phyloP scores from a whole-genome alignment of 2,888 invertebrate genomes.

The Andrena marginata region DNA sequence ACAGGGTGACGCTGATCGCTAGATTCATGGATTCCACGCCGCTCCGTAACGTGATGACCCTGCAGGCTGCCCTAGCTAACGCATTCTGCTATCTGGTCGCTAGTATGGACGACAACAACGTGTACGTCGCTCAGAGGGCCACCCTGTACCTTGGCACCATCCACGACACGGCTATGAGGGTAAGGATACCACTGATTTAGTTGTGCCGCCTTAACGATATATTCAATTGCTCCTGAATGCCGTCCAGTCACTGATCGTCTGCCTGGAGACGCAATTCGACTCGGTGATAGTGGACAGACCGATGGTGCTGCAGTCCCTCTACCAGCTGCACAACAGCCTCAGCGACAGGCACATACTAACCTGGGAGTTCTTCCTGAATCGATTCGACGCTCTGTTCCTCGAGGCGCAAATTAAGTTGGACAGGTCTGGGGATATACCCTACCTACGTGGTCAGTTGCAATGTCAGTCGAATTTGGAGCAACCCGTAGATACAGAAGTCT shows the following conservation, averaged over 20 bases:
- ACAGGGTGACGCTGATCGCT: constrained; percentile 96
- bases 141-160: constrained; percentile 97
- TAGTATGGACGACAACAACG: constrained; percentile 97
- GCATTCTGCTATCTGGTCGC: constrained; percentile 98
- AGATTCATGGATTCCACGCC: constrained; percentile 97
- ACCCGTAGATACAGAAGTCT: neutral
- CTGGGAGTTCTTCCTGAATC: constrained; percentile 99
- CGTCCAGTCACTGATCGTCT: constrained; percentile 92
- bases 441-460: constrained; percentile 89
- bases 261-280: constrained; percentile 99
- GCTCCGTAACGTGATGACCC: constrained; percentile 91
- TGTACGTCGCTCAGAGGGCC: constrained; percentile 97
- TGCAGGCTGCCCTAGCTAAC: constrained; percentile 97
- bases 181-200: constrained; percentile 82
- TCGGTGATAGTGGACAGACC: constrained; percentile 98
- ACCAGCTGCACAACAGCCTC: constrained; percentile 96
- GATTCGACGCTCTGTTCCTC: constrained; percentile 97
- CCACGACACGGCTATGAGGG: constrained; percentile 94
- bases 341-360: constrained; percentile 95
- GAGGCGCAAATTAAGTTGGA: constrained; percentile 98
- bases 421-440: constrained; percentile 93
- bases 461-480: neutral
- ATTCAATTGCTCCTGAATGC: neutral
- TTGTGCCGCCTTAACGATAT: neutral
- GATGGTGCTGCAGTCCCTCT: constrained; percentile 97